These are phyloP conservation scores for Prunella himalayana DNA, from an alignment of 2,113 vertebrate species.

Conservation along the genomic window DNA sequence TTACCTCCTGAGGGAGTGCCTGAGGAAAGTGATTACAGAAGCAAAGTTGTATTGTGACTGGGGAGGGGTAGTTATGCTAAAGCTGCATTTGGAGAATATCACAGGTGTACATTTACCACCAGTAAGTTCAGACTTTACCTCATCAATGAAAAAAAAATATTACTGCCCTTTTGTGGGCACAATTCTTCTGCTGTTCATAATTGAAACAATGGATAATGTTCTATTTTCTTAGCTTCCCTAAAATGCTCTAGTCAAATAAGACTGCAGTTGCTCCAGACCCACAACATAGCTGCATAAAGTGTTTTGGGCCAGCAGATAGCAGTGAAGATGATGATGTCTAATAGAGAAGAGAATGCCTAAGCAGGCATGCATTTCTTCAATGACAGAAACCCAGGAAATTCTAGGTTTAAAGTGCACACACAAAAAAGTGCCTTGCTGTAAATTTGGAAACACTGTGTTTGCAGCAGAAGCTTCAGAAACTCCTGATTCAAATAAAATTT, in stretches of 20 bases:
- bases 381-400: not conserved
- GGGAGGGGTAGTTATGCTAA: not conserved
- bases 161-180: not conserved
- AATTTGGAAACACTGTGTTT: not conserved
- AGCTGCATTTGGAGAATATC: not conserved
- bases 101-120: not conserved
- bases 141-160: not conserved
- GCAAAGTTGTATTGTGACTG: not conserved
- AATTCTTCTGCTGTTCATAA: not conserved
- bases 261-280: not conserved
- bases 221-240: not conserved
- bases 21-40: not conserved
- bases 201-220: fast-evolving
- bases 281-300: not conserved
- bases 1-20: not conserved
- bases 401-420: not conserved
- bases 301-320: not conserved
- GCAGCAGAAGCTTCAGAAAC: not conserved
- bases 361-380: not conserved
- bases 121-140: not conserved
- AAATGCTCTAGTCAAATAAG: not conserved
- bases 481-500: not conserved
- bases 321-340: not conserved
- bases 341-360: not conserved
- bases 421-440: not conserved